Evolutionary conservation across 2,113 vertebrate genomes (phyloP).

Genomic region (Calypte anna): DNA sequence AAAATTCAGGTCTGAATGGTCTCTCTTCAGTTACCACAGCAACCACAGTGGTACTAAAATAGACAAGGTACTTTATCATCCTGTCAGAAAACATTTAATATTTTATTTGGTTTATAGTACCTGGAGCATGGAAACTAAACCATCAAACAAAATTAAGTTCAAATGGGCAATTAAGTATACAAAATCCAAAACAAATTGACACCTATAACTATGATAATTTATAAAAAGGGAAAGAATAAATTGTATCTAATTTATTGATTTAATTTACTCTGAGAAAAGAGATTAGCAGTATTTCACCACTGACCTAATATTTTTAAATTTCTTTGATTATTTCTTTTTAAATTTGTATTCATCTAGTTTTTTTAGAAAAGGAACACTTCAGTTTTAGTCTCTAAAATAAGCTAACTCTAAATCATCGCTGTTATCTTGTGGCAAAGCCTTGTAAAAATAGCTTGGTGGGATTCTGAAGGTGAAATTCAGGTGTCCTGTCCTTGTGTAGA

Average conservation of each 20-base stretch:
- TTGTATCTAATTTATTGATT: neutral
- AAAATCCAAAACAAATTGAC: neutral
- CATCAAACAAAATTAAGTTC: neutral
- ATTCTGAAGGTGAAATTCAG: neutral
- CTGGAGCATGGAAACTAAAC: neutral
- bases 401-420: rapidly evolving
- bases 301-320: neutral
- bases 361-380: neutral
- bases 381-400: neutral
- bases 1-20: neutral
- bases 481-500: neutral
- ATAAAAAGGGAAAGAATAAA: neutral
- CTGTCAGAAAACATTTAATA: neutral
- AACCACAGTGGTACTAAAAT: neutral
- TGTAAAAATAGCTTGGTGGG: neutral
- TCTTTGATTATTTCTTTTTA: neutral
- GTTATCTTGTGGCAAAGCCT: neutral
- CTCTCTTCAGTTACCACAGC: neutral
- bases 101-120: neutral
- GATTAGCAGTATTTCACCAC: neutral
- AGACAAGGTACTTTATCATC: neutral
- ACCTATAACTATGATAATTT: neutral
- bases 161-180: neutral
- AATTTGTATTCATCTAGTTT: neutral
- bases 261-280: neutral